Conservation (phyloP, 2,797 vertebrate species). For the Centroberyx gerrardi region DNA sequence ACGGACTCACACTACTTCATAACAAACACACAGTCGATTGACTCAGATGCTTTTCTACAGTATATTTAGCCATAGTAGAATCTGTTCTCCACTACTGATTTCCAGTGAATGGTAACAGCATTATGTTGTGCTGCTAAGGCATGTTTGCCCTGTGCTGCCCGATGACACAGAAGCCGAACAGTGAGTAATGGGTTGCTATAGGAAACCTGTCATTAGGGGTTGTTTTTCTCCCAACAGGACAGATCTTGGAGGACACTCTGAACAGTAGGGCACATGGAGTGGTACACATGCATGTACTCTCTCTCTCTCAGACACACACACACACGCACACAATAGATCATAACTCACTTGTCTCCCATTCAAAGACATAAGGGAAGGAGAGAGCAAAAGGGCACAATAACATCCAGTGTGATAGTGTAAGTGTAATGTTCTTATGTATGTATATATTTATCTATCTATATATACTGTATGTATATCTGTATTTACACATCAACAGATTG, state of each 20-base stretch:
- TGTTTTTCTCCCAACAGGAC: constrained; percentile 59
- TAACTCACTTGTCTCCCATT: too few species aligned
- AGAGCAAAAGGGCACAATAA: background rate
- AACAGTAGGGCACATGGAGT: constrained; percentile 32
- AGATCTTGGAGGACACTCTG: constrained; percentile 34
- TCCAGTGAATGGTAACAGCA: background rate
- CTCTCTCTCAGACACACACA: constrained; percentile 10
- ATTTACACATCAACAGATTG: too few species aligned
- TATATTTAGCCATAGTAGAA: background rate
- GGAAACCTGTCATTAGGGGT: constrained; percentile 73
- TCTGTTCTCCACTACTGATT: background rate
- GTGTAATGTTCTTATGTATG: background rate
- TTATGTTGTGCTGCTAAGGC: constrained; percentile 13
- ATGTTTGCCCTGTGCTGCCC: constrained; percentile 33
- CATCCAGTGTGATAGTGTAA: background rate
- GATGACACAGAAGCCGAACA: constrained; percentile 47
- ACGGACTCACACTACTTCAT: constrained; percentile 9
- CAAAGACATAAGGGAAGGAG: background rate
- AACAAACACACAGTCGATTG: constrained; percentile 1
- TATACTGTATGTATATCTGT: too few species aligned
- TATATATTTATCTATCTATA: too few species aligned
- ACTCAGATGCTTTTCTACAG: background rate
- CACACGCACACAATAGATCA: background rate
- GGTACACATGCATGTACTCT: background rate
- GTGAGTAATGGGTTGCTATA: constrained; percentile 67